Conservation (phyloP, 1,140 invertebrate species). For the Temnothorax nylanderi region DNA sequence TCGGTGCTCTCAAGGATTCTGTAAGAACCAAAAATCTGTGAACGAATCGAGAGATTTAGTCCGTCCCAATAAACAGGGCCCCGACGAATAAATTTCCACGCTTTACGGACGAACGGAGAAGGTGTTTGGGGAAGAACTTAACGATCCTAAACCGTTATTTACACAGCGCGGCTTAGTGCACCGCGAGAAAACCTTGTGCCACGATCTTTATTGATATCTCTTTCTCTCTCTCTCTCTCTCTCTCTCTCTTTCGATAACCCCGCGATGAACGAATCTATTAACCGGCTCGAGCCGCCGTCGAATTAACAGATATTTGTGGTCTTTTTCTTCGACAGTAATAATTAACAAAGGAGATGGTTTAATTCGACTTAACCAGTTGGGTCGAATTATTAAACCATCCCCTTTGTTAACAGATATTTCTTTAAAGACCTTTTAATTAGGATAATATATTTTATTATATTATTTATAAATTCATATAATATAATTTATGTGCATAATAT, state of each 20-base stretch:
- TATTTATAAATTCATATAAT: background rate
- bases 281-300: background rate
- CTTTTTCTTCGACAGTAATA: too few relatives aligned
- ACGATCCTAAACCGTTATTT: conserved; percentile 39
- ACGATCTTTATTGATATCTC: conserved; percentile 28
- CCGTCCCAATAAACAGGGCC: background rate
- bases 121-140: background rate
- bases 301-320: background rate
- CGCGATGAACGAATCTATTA: conserved; percentile 36
- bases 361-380: too few relatives aligned
- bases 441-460: background rate
- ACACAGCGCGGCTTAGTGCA: conserved; percentile 9
- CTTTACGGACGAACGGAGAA: background rate
- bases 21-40: conserved; percentile 1
- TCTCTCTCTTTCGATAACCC: conserved; percentile 5
- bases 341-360: too few relatives aligned
- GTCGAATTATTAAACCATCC: too few relatives aligned
- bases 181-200: background rate
- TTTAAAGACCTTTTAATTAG: background rate
- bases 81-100: conserved; percentile 44
- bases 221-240: background rate
- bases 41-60: background rate
- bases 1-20: background rate
- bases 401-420: background rate
- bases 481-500: background rate